Evolutionary conservation across 2,888 invertebrate species (phyloP).

Genomic region (Cyrtodaria siliqua): DNA sequence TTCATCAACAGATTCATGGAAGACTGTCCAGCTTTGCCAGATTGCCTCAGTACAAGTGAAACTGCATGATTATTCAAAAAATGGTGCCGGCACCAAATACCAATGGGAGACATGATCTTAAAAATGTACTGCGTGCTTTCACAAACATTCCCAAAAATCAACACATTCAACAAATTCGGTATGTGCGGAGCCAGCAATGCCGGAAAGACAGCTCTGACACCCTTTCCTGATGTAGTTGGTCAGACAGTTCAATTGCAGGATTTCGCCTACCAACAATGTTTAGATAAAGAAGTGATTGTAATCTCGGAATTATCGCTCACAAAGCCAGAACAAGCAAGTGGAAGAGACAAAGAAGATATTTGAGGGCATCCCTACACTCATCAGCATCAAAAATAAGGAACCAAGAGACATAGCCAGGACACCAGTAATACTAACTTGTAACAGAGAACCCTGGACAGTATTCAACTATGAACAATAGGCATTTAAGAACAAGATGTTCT

Average conservation of each 20-base stretch:
- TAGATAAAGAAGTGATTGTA: slow-evolving; percentile 8
- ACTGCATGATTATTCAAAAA: slow-evolving; percentile 13
- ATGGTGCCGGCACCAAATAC: slow-evolving; percentile 17
- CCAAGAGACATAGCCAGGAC: no score
- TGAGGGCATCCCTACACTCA: neutral
- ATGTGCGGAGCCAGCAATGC: slow-evolving; percentile 1
- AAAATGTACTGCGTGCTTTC: slow-evolving; percentile 4
- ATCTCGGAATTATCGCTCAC: slow-evolving; percentile 11
- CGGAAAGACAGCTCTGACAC: slow-evolving; percentile 5
- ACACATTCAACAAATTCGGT: slow-evolving; percentile 10
- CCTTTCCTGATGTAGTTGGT: neutral
- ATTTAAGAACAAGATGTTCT: no score
- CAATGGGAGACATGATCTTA: neutral
- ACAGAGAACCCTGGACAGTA: no score
- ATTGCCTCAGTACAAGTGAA: neutral
- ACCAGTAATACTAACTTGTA: no score
- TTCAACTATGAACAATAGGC: no score
- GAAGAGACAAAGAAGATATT: slow-evolving; percentile 16
- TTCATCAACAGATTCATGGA: neutral
- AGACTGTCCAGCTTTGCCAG: no score
- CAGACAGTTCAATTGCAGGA: slow-evolving; percentile 12
- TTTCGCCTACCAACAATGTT: slow-evolving; percentile 26
- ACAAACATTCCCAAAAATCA: slow-evolving; percentile 2
- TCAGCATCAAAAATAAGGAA: no score
- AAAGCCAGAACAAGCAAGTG: slow-evolving; percentile 20